Evolutionary conservation across 1,140 invertebrate genomes (phyloP).

Genomic region (Drosophila mojavensis): DNA sequence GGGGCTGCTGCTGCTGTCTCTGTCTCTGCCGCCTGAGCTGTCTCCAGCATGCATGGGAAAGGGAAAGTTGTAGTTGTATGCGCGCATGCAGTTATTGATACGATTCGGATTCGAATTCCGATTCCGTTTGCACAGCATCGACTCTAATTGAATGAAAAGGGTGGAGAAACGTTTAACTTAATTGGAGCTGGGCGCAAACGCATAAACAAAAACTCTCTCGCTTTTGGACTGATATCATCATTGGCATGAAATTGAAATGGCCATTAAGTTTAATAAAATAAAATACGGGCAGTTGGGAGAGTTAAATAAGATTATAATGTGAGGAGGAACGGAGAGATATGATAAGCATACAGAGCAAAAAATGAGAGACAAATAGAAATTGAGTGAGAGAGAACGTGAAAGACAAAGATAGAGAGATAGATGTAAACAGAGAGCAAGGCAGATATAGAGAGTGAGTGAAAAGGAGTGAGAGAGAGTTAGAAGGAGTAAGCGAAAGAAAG

Average conservation of each 20-base stretch:
- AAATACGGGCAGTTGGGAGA: slow-evolving; percentile 12
- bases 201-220: background rate
- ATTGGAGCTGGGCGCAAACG: slow-evolving; percentile 47
- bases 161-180: slow-evolving; percentile 68
- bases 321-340: too few relatives aligned
- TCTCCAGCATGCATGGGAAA: slow-evolving; percentile 57
- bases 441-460: too few relatives aligned
- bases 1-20: slow-evolving; percentile 2
- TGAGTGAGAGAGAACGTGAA: too few relatives aligned
- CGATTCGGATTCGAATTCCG: slow-evolving; percentile 27
- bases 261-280: slow-evolving; percentile 6
- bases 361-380: too few relatives aligned
- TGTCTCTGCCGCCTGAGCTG: background rate
- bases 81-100: slow-evolving; percentile 71
- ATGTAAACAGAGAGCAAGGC: too few relatives aligned
- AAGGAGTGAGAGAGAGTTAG: too few relatives aligned
- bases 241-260: slow-evolving; percentile 24
- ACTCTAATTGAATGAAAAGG: slow-evolving; percentile 71
- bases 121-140: slow-evolving; percentile 21
- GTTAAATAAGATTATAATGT: background rate
- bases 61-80: slow-evolving; percentile 61
- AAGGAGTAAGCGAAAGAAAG: too few relatives aligned
- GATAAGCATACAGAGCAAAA: too few relatives aligned
- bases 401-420: too few relatives aligned
- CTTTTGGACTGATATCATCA: slow-evolving; percentile 34